These are phyloP conservation scores for Caenorhabditis sinica DNA, from an alignment of 2,888 invertebrate genomes.

Conservation along the genomic window DNA sequence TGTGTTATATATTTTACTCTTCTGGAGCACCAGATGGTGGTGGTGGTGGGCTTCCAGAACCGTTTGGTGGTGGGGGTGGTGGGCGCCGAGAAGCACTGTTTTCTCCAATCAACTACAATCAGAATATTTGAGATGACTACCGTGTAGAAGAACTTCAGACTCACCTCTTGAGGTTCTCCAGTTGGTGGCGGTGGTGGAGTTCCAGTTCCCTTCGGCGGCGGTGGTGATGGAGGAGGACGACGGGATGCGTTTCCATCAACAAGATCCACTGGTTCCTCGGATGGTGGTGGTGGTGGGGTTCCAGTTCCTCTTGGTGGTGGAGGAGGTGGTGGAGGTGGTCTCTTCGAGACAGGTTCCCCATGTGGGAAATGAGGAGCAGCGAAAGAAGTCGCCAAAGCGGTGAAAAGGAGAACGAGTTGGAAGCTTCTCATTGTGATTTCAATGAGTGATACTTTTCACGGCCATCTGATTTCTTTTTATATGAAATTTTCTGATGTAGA, in stretches of 20 bases:
- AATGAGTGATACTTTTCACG: constrained; percentile 12
- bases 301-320: constrained; percentile 29
- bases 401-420: constrained; percentile 5
- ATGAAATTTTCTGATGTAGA: constrained; percentile 5
- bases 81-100: constrained; percentile 15
- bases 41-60: constrained; percentile 29
- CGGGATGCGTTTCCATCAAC: neutral
- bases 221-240: constrained; percentile 20
- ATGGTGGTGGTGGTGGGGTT: constrained; percentile 30
- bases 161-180: constrained; percentile 22
- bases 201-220: constrained; percentile 37
- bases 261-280: constrained; percentile 18
- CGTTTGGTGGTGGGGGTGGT: constrained; percentile 14
- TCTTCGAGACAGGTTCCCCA: constrained; percentile 1
- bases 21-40: constrained; percentile 19
- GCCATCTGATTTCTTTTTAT: constrained; percentile 3
- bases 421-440: constrained; percentile 21
- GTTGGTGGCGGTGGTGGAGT: constrained; percentile 26
- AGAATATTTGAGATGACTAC: too few relatives aligned
- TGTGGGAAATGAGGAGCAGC: neutral
- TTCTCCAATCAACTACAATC: neutral
- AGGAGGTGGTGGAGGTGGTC: constrained; percentile 25
- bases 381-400: constrained; percentile 4
- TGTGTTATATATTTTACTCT: neutral
- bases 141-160: too few relatives aligned